Percentiles rank a stretch among this genome's conserved stretches.
phyloP scores from a whole-genome alignment of 2,113 vertebrate genomes.

The Hemiscyllium ocellatum region DNA sequence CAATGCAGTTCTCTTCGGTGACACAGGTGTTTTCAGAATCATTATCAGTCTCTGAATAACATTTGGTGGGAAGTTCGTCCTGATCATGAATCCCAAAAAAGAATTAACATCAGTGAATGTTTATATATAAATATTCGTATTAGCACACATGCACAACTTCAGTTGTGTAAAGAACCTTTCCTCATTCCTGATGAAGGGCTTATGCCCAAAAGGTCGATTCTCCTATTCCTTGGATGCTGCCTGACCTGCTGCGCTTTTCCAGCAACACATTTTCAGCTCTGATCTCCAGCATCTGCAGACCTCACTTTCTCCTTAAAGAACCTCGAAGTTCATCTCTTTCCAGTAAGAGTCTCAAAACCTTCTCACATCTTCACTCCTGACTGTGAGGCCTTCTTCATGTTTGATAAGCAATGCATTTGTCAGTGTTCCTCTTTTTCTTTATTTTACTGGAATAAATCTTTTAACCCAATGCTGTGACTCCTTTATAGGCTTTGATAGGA shows the following conservation, averaged over 20 bases:
- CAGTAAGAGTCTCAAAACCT: not conserved
- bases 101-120: not conserved
- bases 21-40: not conserved
- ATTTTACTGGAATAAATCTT: not conserved
- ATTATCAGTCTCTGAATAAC: not conserved
- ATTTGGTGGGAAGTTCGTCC: not conserved
- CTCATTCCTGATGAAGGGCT: no score
- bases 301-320: no score
- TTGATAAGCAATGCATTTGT: not conserved
- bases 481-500: constrained; percentile 59
- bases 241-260: no score
- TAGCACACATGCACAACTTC: not conserved
- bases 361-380: not conserved
- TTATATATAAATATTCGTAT: not conserved
- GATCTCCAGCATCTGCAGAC: no score
- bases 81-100: not conserved
- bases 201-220: no score
- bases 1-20: not conserved
- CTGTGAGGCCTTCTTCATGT: not conserved
- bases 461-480: not conserved
- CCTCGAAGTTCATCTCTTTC: not conserved
- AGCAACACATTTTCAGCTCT: no score
- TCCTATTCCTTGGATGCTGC: no score
- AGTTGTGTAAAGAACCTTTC: not conserved
- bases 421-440: not conserved